Percentiles rank a stretch among this genome's conserved stretches.
Evolutionary conservation across 1,140 invertebrate species (phyloP).

Genomic region (Tribolium castaneum): DNA sequence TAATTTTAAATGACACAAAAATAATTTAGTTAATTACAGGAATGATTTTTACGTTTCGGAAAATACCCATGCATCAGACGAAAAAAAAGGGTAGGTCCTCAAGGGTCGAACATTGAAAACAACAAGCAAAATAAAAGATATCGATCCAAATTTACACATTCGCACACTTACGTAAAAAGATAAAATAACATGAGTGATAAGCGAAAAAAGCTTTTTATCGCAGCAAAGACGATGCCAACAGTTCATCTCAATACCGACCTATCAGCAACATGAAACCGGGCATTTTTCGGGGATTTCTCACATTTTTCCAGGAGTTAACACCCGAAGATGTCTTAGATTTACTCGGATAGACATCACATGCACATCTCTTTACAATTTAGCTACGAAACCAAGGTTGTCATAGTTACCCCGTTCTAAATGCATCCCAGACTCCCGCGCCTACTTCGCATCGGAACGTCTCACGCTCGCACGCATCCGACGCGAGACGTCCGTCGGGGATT

Average conservation of each 20-base stretch:
- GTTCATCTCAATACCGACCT: constrained; percentile 5
- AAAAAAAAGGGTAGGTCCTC: neutral
- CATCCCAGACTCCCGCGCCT: constrained; percentile 39
- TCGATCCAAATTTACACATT: constrained; percentile 35
- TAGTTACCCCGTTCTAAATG: constrained; percentile 55
- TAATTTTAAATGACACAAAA: too few relatives aligned
- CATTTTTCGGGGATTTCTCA: constrained; percentile 1
- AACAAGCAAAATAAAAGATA: constrained; percentile 31
- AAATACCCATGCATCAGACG: neutral
- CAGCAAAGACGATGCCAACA: constrained; percentile 21
- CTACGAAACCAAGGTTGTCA: constrained; percentile 54
- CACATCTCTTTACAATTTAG: constrained; percentile 36
- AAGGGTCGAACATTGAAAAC: neutral
- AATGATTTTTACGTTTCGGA: neutral
- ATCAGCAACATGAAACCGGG: neutral
- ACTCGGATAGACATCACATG: constrained; percentile 33
- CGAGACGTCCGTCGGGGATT: constrained; percentile 49
- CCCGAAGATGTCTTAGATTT: constrained; percentile 37
- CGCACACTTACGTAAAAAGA: constrained; percentile 32
- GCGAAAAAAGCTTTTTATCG: constrained; percentile 30
- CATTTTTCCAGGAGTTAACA: constrained; percentile 14
- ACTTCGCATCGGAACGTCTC: neutral
- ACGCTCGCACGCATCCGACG: constrained; percentile 9
- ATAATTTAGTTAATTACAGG: neutral
- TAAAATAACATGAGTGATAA: constrained; percentile 30